Conservation (phyloP, 2,113 vertebrate species). For the Syngnathoides biaculeatus region DNA sequence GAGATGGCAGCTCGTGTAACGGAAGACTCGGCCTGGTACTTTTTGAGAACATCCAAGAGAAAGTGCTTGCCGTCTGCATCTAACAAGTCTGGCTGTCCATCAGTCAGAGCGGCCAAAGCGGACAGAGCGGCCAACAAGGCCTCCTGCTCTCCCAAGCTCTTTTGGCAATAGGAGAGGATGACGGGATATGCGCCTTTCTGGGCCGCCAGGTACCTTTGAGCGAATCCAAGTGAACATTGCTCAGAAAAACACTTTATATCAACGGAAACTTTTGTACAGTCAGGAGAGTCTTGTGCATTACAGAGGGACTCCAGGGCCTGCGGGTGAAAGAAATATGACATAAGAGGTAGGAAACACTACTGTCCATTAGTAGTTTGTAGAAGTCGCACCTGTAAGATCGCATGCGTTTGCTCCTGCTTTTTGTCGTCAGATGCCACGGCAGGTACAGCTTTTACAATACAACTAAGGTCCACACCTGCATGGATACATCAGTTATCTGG, state of each 20-base stretch:
- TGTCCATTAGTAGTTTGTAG: neutral
- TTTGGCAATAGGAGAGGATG: constrained; percentile 79
- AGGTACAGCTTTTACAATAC: constrained; percentile 81
- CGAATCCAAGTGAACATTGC: constrained; percentile 79
- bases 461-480: constrained; percentile 88
- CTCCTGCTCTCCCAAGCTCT: constrained; percentile 41
- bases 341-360: neutral
- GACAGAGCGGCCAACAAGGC: constrained; percentile 50
- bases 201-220: constrained; percentile 82
- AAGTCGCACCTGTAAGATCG: constrained; percentile 80
- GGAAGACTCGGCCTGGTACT: constrained; percentile 19
- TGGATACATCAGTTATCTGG: neutral
- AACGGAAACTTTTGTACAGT: neutral
- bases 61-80: constrained; percentile 76
- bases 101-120: constrained; percentile 74
- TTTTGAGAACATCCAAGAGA: constrained; percentile 68
- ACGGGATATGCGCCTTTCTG: constrained; percentile 83
- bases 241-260: constrained; percentile 72
- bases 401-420: constrained; percentile 73
- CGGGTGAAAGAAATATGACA: neutral
- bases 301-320: constrained; percentile 80
- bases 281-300: constrained; percentile 41
- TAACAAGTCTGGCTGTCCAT: constrained; percentile 91
- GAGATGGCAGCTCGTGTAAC: constrained; percentile 65
- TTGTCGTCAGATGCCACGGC: constrained; percentile 44